Evolutionary conservation across 2,797 vertebrate genomes (phyloP).

Genomic region (Chloroceryle amazona): DNA sequence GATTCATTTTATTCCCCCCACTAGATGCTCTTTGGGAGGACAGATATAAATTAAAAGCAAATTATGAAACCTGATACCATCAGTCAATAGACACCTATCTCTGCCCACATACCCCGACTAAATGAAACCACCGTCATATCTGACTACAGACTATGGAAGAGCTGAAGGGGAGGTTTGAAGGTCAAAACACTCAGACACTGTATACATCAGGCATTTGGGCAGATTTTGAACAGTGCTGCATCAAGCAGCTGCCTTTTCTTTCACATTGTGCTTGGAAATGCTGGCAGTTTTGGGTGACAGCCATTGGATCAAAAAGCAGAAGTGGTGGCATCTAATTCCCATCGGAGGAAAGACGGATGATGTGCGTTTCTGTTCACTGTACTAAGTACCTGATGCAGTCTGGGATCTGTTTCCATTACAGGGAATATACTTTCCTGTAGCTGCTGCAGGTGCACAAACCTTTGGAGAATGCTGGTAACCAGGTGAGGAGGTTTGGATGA

Average conservation of each 20-base stretch:
- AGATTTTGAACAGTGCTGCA: constrained; percentile 10
- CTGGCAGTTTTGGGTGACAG: constrained; percentile 25
- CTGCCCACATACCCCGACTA: not conserved
- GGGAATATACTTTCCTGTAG: not conserved
- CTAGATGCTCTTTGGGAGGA: not conserved
- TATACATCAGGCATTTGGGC: constrained; percentile 26
- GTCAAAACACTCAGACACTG: not conserved
- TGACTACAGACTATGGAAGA: not conserved
- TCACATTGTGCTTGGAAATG: not conserved
- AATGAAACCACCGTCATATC: not conserved
- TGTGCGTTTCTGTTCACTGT: not conserved
- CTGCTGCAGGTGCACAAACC: not conserved
- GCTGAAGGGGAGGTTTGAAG: not conserved
- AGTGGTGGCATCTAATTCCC: not conserved
- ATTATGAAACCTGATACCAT: constrained; percentile 57
- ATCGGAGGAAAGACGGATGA: not conserved
- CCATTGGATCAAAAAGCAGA: constrained; percentile 26
- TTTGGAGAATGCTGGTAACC: not conserved
- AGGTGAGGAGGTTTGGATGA: not conserved
- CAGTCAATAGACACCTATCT: constrained; percentile 38
- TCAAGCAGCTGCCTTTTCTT: not conserved
- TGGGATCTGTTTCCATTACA: not conserved
- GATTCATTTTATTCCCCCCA: not conserved
- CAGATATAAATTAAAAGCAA: constrained; percentile 63
- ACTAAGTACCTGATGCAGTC: not conserved